Conservation (phyloP, 2,888 invertebrate genomes). For the Chouioia cunea region DNA sequence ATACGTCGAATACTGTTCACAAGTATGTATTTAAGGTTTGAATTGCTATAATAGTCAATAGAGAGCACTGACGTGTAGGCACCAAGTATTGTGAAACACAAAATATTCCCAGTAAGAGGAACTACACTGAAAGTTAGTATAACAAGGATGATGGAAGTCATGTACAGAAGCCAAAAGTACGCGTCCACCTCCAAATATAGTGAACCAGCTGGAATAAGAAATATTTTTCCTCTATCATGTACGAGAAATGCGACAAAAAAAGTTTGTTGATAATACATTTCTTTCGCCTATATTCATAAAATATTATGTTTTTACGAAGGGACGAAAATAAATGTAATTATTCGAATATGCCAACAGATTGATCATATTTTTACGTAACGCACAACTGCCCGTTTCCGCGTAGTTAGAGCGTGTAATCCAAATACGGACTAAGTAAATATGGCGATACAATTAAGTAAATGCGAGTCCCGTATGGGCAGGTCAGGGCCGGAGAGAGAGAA, state of each 20-base stretch:
- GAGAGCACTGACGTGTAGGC: slow-evolving; percentile 75
- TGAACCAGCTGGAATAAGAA: slow-evolving; percentile 67
- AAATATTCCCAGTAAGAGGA: slow-evolving; percentile 73
- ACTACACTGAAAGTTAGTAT: slow-evolving; percentile 70
- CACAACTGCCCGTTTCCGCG: slow-evolving; percentile 10
- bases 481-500: slow-evolving; percentile 40
- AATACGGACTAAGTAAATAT: slow-evolving; percentile 64
- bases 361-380: slow-evolving; percentile 37
- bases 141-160: slow-evolving; percentile 70
- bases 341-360: slow-evolving; percentile 26
- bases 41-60: slow-evolving; percentile 76
- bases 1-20: slow-evolving; percentile 77
- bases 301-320: slow-evolving; percentile 23
- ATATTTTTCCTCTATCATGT: neutral
- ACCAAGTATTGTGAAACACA: slow-evolving; percentile 76
- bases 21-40: slow-evolving; percentile 78
- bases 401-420: slow-evolving; percentile 56
- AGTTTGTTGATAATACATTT: neutral
- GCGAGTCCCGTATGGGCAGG: slow-evolving; percentile 62
- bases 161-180: slow-evolving; percentile 77
- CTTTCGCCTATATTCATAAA: neutral
- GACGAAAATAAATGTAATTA: slow-evolving; percentile 15
- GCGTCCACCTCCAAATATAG: slow-evolving; percentile 70
- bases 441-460: slow-evolving; percentile 67
- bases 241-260: neutral